A percentile compares a stretch with the other conserved stretches of the same genome.
Evolutionary conservation across 2,888 invertebrate species (phyloP).

Genomic region (Microctonus hyperodae): DNA sequence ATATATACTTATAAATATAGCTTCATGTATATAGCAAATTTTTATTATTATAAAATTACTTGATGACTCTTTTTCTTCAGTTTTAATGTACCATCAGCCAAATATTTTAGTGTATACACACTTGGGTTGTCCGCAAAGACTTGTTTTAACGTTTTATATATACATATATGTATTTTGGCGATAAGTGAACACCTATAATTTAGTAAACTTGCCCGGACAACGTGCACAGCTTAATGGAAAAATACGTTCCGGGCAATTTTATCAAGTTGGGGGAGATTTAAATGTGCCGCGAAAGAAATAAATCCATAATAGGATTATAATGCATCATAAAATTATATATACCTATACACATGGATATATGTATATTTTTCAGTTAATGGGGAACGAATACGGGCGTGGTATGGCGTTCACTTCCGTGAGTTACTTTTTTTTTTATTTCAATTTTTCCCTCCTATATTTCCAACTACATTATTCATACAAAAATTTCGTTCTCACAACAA

Average conservation of each 20-base stretch:
- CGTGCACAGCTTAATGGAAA: constrained; percentile 53
- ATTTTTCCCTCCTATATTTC: not conserved
- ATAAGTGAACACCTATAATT: constrained; percentile 54
- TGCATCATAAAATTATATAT: constrained; percentile 16
- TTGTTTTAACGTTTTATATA: constrained; percentile 23
- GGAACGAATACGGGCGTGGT: constrained; percentile 34
- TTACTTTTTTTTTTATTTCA: not conserved
- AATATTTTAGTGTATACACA: not conserved
- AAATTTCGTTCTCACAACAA: not conserved
- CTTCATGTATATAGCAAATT: constrained; percentile 1
- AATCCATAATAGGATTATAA: constrained; percentile 44
- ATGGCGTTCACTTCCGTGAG: constrained; percentile 27
- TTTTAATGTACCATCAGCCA: constrained; percentile 3
- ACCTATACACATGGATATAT: not conserved
- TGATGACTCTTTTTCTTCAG: constrained; percentile 24
- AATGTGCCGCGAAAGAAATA: constrained; percentile 39
- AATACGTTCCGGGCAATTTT: constrained; percentile 57
- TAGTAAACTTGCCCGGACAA: constrained; percentile 52
- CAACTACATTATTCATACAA: too few relatives aligned
- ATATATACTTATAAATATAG: too few relatives aligned
- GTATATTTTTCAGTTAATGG: constrained; percentile 1
- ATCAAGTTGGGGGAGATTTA: constrained; percentile 39
- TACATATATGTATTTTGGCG: constrained; percentile 33
- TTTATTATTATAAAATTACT: constrained; percentile 26
- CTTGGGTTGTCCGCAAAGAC: not conserved